These are phyloP conservation scores for Drosophila stalkeri DNA, from an alignment of 2,888 invertebrate genomes.

Conservation along the genomic window DNA sequence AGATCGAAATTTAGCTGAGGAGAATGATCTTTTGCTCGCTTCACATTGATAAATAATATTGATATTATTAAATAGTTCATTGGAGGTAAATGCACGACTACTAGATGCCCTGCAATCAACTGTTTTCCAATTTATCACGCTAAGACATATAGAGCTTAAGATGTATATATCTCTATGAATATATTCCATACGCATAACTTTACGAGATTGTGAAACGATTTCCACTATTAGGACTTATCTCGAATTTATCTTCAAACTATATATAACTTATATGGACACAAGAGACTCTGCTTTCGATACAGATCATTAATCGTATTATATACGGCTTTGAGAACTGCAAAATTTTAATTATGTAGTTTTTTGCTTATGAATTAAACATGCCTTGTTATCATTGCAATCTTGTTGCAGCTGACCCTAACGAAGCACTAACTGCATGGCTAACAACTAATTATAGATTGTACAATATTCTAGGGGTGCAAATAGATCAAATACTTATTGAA, in stretches of 20 bases:
- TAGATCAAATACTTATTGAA: background rate
- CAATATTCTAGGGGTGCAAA: background rate
- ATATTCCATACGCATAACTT: background rate
- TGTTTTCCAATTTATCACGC: too few species aligned
- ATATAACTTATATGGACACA: background rate
- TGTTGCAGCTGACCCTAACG: background rate
- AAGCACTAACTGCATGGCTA: background rate
- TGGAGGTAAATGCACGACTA: background rate
- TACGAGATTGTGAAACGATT: background rate
- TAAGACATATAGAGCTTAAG: background rate
- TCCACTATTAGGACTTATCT: background rate
- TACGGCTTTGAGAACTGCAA: background rate
- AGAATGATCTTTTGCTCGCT: background rate
- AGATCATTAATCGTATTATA: background rate
- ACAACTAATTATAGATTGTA: background rate
- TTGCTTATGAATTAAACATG: background rate
- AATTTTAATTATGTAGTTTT: background rate
- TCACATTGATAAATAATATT: background rate
- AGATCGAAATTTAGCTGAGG: background rate
- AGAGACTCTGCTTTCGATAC: background rate
- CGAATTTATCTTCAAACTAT: too few species aligned
- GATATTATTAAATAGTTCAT: background rate
- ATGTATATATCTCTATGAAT: background rate
- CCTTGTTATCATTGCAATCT: background rate
- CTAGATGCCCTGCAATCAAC: background rate